Percentiles rank a stretch among this genome's conserved stretches.
Conservation (phyloP, 35 echinoderm and acorn worm genomes). For the Eucidaris tribuloides region DNA sequence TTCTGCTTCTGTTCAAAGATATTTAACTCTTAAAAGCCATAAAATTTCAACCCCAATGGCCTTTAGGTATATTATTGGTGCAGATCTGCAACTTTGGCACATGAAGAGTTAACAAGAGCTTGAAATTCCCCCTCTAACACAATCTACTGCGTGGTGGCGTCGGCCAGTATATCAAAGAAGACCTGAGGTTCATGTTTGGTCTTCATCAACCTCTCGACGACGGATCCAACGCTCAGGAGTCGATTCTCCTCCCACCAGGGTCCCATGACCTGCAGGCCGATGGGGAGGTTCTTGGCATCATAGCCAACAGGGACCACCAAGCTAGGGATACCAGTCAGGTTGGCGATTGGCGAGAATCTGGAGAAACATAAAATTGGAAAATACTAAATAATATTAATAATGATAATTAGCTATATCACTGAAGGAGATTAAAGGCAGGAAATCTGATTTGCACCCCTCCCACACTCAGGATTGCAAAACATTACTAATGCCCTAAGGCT, state of each 20-base stretch:
- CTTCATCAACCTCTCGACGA: constrained; percentile 41
- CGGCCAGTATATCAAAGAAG: constrained; percentile 29
- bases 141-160: not conserved
- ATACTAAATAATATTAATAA: not conserved
- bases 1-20: too few relatives aligned
- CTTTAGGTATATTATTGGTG: too few relatives aligned
- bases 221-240: constrained; percentile 52
- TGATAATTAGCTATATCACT: too few relatives aligned
- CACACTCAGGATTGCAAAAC: not conserved
- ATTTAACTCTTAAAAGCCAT: too few relatives aligned
- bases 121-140: too few relatives aligned
- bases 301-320: constrained; percentile 78
- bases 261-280: constrained; percentile 85
- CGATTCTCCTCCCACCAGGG: constrained; percentile 85
- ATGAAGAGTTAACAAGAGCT: too few relatives aligned
- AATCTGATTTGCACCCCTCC: too few relatives aligned
- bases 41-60: too few relatives aligned
- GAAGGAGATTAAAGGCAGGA: too few relatives aligned
- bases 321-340: constrained; percentile 67
- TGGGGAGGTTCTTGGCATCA: constrained; percentile 55
- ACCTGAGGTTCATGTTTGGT: constrained; percentile 42
- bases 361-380: not conserved
- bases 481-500: too few relatives aligned
- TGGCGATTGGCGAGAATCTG: constrained; percentile 71
- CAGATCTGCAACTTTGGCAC: too few relatives aligned